Conservation (phyloP, 2,888 invertebrate genomes). For the Idaea straminata region DNA sequence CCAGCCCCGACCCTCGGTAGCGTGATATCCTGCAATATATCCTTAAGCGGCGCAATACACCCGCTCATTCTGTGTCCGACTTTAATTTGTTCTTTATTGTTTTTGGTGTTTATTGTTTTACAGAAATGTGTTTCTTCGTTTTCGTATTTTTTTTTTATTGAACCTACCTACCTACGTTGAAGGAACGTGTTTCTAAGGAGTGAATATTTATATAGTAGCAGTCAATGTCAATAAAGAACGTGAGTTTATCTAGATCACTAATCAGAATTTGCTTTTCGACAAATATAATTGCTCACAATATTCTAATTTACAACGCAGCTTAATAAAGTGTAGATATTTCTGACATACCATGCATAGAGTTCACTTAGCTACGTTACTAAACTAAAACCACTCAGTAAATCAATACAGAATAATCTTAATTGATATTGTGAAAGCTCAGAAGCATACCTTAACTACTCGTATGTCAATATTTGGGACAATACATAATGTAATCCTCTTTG, state of each 20-base stretch:
- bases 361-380: not conserved
- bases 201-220: slow-evolving; percentile 35
- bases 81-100: slow-evolving; percentile 73
- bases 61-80: slow-evolving; percentile 61
- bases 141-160: slow-evolving; percentile 40
- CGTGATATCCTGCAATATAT: slow-evolving; percentile 67
- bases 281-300: not conserved
- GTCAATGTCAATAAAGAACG: slow-evolving; percentile 25
- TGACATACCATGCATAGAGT: not conserved
- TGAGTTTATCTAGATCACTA: slow-evolving; percentile 14
- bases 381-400: not conserved
- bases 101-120: slow-evolving; percentile 74
- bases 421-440: not conserved
- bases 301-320: not conserved
- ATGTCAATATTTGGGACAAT: slow-evolving; percentile 10
- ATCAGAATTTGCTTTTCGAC: not conserved
- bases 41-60: slow-evolving; percentile 54
- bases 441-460: not conserved
- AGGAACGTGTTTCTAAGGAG: slow-evolving; percentile 33
- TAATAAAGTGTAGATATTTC: not conserved
- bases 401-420: not conserved
- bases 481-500: slow-evolving; percentile 15
- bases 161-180: slow-evolving; percentile 39
- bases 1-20: slow-evolving; percentile 53
- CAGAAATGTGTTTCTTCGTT: slow-evolving; percentile 59